Evolutionary conservation across 2,888 invertebrate genomes (phyloP), one percentile per base, ranked within the genome.

Genomic region (Coremacera marginata): DNA sequence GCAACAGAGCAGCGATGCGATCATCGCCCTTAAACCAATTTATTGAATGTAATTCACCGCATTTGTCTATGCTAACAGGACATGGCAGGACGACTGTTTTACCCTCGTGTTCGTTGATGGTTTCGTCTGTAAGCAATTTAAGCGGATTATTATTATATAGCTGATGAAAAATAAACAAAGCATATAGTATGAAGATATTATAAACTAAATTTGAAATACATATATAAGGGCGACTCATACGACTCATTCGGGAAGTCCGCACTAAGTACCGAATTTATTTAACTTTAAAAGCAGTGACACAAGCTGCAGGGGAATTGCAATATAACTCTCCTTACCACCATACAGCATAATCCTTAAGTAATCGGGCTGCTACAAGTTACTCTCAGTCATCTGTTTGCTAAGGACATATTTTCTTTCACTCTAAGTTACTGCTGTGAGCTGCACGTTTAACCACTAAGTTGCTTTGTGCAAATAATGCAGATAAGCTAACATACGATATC

Each of bases 21-120:
- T 86, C 86, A 78, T 87, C 87, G 78, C 93, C 94, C 82, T 93
- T 92, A 89, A 94, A 94, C 94, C 95, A 95, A 89, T 94, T 95
- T 85, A 95, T 93, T 86, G 94, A 94, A 90, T 95, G 94, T 80
- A 95, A 90, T 80, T 92, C 92, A 49, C 94, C 94, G 87, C 95
- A 95, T 82, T 92, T 91, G 51, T 91, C 90, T 80, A 91, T 90
- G 88, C 94, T 93, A 81, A 94, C 92, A 73, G 92, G 91, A 88
- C 95, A 95, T 5, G 93, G 93, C 81, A 95, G 90, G 79, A 90
- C 90, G 78, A 93, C 93, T 80, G 92, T 84, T 80, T 88, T 86
- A 79, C 89, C 89, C 83, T 88, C 88, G 82, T 87, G 86, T 79
- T 88, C 86, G 79, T 86, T 87, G 74, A 89, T 86, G 74, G 83